Conservation (phyloP, 2,888 invertebrate species). For the Lasioglossum zephyrum region DNA sequence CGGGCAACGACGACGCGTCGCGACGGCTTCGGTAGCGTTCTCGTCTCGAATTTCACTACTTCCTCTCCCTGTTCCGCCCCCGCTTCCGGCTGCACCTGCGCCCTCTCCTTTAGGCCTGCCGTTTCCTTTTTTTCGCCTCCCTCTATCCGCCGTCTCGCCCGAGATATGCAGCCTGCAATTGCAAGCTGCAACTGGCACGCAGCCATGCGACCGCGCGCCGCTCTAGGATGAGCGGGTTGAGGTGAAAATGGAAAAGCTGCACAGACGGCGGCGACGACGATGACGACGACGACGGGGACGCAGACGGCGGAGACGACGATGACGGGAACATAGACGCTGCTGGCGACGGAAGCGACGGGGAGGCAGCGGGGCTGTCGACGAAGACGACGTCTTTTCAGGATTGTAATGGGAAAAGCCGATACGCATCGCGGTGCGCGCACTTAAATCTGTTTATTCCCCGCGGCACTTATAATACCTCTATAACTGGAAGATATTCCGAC, state of each 20-base stretch:
- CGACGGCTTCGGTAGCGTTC: not conserved
- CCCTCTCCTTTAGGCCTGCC: constrained; percentile 11
- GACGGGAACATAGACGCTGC: constrained; percentile 17
- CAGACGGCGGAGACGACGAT: constrained; percentile 22
- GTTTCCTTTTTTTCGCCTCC: constrained; percentile 10
- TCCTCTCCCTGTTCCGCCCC: constrained; percentile 6
- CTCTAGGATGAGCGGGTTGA: constrained; percentile 57
- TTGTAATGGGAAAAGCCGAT: constrained; percentile 82
- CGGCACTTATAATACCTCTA: constrained; percentile 76
- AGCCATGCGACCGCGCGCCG: constrained; percentile 69
- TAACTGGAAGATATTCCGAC: constrained; percentile 70
- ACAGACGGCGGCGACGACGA: constrained; percentile 31
- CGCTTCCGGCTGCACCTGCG: constrained; percentile 55
- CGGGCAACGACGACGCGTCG: constrained; percentile 11
- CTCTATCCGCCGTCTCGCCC: constrained; percentile 10
- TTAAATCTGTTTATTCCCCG: constrained; percentile 80
- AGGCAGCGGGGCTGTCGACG: constrained; percentile 33
- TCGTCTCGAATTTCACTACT: constrained; percentile 56
- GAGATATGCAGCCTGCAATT: constrained; percentile 68
- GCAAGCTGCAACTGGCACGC: constrained; percentile 79
- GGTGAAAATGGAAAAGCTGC: constrained; percentile 77
- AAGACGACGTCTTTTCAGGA: constrained; percentile 75
- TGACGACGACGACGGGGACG: constrained; percentile 23
- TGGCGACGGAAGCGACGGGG: constrained; percentile 36
- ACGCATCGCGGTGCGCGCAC: constrained; percentile 81